Evolutionary conservation across 2,113 vertebrate genomes (phyloP).

Genomic region (Malurus cyaneus): DNA sequence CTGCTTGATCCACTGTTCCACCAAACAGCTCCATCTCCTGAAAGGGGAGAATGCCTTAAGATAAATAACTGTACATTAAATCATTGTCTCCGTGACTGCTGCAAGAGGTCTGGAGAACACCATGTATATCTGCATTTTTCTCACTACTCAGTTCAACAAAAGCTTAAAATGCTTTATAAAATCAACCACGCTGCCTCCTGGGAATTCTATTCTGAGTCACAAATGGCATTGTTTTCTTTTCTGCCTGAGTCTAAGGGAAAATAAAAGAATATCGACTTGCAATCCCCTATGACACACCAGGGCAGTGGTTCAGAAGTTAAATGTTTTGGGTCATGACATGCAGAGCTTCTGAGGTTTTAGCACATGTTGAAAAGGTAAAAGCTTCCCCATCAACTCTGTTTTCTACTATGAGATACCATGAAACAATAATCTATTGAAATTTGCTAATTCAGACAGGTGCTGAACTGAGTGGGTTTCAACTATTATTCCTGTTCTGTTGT

Average conservation of each 20-base stretch:
- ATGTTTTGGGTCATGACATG: not conserved
- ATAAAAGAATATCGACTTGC: not conserved
- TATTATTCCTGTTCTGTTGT: not conserved
- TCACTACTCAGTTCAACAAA: not conserved
- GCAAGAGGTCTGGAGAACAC: not conserved
- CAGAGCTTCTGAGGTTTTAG: not conserved
- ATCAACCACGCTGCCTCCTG: not conserved
- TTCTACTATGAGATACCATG: not conserved
- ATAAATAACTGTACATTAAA: not conserved
- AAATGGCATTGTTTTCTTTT: not conserved
- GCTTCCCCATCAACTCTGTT: not conserved
- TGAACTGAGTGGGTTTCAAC: not conserved
- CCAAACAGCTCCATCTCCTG: not conserved
- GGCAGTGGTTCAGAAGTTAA: not conserved
- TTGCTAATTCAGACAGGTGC: not conserved
- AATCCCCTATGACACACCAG: not conserved
- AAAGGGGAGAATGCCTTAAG: not conserved
- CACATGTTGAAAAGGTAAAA: not conserved
- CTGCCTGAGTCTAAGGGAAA: not conserved
- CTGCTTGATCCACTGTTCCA: not conserved
- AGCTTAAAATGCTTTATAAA: slow-evolving; percentile 6
- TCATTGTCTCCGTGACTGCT: not conserved
- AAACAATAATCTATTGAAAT: not conserved
- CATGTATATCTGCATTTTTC: not conserved
- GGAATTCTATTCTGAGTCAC: not conserved